Conservation (phyloP, 2,113 vertebrate species). For the Stomatorhinus ivindoensis region DNA sequence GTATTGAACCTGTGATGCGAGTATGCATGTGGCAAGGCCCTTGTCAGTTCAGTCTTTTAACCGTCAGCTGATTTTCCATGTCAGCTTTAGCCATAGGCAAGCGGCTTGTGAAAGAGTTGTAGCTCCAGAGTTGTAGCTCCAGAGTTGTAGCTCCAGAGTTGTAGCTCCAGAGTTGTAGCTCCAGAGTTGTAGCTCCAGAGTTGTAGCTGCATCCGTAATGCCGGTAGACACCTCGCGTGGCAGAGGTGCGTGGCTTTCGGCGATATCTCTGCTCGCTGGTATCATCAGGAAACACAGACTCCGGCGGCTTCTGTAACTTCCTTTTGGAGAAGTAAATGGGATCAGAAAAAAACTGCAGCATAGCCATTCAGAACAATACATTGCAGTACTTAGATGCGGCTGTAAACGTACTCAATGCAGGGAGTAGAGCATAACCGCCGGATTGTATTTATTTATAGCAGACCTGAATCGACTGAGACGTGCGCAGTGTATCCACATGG, state of each 20-base stretch:
- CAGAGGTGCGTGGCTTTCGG: not conserved
- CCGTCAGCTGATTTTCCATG: not conserved
- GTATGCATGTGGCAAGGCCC: not conserved
- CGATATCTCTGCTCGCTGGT: not conserved
- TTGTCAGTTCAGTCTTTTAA: not conserved
- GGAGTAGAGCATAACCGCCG: not conserved
- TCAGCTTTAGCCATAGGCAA: not conserved
- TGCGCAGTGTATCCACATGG: not conserved
- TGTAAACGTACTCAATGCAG: not conserved
- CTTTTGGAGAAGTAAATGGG: not conserved
- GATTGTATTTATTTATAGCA: not conserved
- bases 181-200: not conserved
- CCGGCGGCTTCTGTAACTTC: not conserved
- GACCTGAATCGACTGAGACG: not conserved
- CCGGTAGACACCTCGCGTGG: not conserved
- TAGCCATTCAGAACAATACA: not conserved
- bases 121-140: not conserved
- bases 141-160: not conserved
- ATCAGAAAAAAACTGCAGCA: not conserved
- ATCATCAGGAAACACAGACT: conserved; percentile 2
- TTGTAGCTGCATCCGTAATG: not conserved
- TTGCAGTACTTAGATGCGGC: not conserved
- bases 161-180: not conserved
- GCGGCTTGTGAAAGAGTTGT: no score
- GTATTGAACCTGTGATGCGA: not conserved